Evolutionary conservation across 2,888 invertebrate genomes (phyloP), one percentile per base, ranked within the genome.

Genomic region (Drosophila quasianomalipes): DNA sequence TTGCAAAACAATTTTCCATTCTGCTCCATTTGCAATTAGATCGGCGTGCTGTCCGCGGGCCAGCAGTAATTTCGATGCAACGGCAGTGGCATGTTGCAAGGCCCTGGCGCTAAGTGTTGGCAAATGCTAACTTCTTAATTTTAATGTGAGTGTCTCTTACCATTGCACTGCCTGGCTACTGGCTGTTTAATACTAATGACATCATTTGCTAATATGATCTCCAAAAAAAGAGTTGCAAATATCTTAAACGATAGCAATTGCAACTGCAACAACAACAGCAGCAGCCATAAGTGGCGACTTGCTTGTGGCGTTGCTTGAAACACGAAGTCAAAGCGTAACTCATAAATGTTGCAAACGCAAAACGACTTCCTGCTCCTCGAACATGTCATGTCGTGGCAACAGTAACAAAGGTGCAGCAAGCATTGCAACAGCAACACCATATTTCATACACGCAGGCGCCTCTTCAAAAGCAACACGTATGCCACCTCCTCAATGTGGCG

Each of bases 281-380:
- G 37, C 37, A n/a, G 44, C 65, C 70, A 64, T 75, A 75, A 89
- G 81, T 85, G 86, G 70, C 81, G 70, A 70, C 74, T 82, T 80
- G 84, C 84, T 85, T 76, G 89, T 72, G 54, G 70, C 61, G 55
- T 54, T 70, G 83, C 79, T 83, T 83, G 86, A 86, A 89, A 89
- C 86, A 89, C 73, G 84, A 73, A 66, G 66, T 67, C 78, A 74
- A 78, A 82, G 85, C 80, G 81, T 88, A 90, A 80, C 90, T 87
- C 85, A 85, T 88, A 87, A 90, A 87, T 88, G 89, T 88, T 89
- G 85, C 83, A 83, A 79, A 85, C 86, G 83, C 76, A 85, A 86
- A 85, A 85, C 72, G 90, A 87, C 89, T 87, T 87, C 87, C 87
- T 87, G 87, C 90, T 90, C 89, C 80, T 81, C 85, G 77, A 83